Base-by-base conservation (phyloP, 2,113 vertebrate species). In the Stomatorhinus ivindoensis region DNA sequence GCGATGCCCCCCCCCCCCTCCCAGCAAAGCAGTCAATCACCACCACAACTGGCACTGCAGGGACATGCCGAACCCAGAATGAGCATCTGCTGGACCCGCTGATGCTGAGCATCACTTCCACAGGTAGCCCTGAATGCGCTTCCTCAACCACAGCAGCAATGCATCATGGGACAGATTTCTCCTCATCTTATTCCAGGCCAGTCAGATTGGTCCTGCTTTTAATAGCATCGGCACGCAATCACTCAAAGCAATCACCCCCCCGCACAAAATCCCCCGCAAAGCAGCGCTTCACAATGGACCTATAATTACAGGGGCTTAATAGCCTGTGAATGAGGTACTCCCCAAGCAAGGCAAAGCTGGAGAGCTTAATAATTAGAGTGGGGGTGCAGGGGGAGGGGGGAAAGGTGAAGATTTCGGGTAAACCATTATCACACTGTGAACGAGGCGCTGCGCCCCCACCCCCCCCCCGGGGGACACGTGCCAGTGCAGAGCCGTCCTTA, bases 241-340 rank as follows among this genome's bases (percentile, higher is more conserved):
- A 94, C 90, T 94, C 92, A 91, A n/a, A 88, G 69, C 69, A 76
- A 76, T 76, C n/a, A 61, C 61, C n/a, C 42, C 58, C 13, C 58
- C 39, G 4, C 90, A 93, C 89, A 93, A 96, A 96, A 96, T 96
- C 95, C 94, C 92, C 92, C 89, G 92, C 93, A 95, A 96, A 95
- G 94, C 95, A 92, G 90, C 87, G 92, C 94, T 95, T 96, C 95
- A 96, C 95, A 96, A 96, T 96, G 93, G 94, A 95, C 92, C 92
- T 92, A 92, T 96, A 96, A 96, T 96, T 96, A 95, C 95, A 93
- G 94, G 93, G 95, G 93, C 96, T 95, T 96, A 96, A 96, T 96
- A 96, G 95, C 94, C 93, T 95, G 94, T 93, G 93, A 94, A 93
- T 94, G 94, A 92, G 94, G 93, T 92, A 93, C 94, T 95, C 93